Percentiles rank a stretch among this genome's conserved stretches.
Conservation (phyloP, 2,797 vertebrate species). For the Spatula clypeata region DNA sequence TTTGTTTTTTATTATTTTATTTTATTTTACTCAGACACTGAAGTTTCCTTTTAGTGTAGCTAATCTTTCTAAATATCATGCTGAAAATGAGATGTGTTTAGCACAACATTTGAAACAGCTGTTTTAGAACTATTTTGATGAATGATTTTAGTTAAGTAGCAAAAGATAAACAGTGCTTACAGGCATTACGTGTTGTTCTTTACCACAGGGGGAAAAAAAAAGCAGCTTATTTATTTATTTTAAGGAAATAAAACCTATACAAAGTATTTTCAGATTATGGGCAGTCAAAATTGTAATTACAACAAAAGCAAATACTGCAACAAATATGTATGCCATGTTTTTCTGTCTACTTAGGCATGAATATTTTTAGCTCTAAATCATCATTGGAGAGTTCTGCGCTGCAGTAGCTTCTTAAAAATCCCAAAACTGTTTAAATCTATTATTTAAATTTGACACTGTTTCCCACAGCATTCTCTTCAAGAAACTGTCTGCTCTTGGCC, state of each 20-base stretch:
- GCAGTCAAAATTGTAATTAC: not conserved
- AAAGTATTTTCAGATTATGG: not conserved
- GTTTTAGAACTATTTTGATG: not conserved
- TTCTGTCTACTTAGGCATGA: not conserved
- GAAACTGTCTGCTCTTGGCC: no score
- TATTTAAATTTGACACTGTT: not conserved
- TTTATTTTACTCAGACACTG: not conserved
- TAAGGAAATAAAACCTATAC: not conserved
- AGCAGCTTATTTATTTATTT: not conserved
- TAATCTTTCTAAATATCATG: not conserved
- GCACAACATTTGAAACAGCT: not conserved
- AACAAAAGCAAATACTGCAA: not conserved
- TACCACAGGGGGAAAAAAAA: not conserved
- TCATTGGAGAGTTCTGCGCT: not conserved
- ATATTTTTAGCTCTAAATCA: conserved; percentile 9
- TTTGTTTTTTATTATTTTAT: not conserved
- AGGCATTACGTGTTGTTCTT: not conserved
- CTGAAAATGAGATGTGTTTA: not conserved
- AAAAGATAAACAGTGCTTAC: not conserved
- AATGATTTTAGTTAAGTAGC: not conserved
- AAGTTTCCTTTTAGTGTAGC: not conserved
- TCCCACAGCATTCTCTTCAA: no score
- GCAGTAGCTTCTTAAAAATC: conserved; percentile 1
- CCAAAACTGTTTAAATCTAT: conserved; percentile 20
- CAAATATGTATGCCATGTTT: not conserved